Evolutionary conservation across 2,113 vertebrate genomes (phyloP).

Genomic region (Halichoerus grypus): DNA sequence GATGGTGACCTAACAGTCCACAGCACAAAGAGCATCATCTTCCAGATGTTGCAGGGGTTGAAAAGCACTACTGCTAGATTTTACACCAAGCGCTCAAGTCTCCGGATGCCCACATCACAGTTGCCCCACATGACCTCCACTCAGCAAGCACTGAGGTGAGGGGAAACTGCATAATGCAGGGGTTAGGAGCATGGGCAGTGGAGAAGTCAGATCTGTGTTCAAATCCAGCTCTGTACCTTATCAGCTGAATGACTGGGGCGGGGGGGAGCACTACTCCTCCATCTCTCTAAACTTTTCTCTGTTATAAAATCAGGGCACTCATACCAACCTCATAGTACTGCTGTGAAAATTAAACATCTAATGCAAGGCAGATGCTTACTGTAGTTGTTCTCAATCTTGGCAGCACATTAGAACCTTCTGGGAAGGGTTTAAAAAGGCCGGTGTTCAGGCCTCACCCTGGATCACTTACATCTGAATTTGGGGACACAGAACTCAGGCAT

Average conservation of each 20-base stretch:
- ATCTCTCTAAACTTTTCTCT: background rate
- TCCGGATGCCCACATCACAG: background rate
- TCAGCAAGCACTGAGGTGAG: background rate
- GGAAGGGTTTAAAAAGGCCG: background rate
- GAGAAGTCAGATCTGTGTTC: background rate
- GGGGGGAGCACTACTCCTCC: background rate
- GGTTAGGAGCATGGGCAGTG: background rate
- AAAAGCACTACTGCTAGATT: background rate
- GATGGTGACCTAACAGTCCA: background rate
- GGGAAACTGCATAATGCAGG: background rate
- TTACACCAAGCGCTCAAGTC: background rate
- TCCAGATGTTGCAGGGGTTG: background rate
- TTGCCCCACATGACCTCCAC: background rate
- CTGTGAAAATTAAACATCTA: conserved; percentile 31
- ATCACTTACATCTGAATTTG: background rate
- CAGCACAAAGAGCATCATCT: background rate
- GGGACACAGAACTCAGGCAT: background rate
- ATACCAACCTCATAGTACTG: background rate
- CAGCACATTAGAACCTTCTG: background rate
- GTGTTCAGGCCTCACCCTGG: background rate
- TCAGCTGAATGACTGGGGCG: background rate
- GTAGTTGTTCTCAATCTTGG: background rate
- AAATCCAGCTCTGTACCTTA: background rate
- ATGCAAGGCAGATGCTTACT: background rate
- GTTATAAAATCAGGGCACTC: conserved; percentile 15